These are phyloP conservation scores for Sarotherodon lohbergeri DNA, from an alignment of 2,113 vertebrate genomes.

Conservation along the genomic window DNA sequence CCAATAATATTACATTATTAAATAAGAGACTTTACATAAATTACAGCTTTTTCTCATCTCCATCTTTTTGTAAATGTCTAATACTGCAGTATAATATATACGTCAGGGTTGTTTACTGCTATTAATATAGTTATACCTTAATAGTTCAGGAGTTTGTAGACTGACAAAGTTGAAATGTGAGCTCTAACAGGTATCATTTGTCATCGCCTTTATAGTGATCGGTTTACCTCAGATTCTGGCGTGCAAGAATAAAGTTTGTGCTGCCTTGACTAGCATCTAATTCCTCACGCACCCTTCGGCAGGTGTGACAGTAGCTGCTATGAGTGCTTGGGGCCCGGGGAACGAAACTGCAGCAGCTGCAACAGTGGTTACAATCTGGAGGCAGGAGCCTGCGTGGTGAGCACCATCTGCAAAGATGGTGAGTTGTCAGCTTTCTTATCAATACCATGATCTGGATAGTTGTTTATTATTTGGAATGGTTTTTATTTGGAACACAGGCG, in stretches of 20 bases:
- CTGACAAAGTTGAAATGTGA: neutral
- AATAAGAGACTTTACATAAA: neutral
- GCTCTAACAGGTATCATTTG: neutral
- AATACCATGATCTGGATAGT: neutral
- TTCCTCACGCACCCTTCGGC: neutral
- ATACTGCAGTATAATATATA: neutral
- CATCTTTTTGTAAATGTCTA: neutral
- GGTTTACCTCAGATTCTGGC: neutral
- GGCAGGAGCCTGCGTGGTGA: slow-evolving; percentile 84
- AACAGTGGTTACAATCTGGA: slow-evolving; percentile 90
- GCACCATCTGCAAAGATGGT: slow-evolving; percentile 99
- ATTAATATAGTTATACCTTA: neutral
- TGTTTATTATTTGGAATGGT: neutral
- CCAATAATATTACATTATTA: neutral
- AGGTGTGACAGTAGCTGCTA: slow-evolving; percentile 93
- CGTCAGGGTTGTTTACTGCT: neutral
- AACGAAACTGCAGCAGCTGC: slow-evolving; percentile 92
- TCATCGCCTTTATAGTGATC: neutral
- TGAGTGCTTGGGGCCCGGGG: slow-evolving; percentile 86
- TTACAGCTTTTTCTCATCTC: neutral
- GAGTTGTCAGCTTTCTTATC: slow-evolving; percentile 76
- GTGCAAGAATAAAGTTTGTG: neutral
- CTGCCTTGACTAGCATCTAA: neutral
- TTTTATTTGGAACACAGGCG: neutral
- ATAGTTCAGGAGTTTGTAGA: neutral